Percentiles rank a stretch among this genome's conserved stretches.
phyloP scores from a whole-genome alignment of 2,113 vertebrate species.

The Cyanoramphus novaezelandiae region DNA sequence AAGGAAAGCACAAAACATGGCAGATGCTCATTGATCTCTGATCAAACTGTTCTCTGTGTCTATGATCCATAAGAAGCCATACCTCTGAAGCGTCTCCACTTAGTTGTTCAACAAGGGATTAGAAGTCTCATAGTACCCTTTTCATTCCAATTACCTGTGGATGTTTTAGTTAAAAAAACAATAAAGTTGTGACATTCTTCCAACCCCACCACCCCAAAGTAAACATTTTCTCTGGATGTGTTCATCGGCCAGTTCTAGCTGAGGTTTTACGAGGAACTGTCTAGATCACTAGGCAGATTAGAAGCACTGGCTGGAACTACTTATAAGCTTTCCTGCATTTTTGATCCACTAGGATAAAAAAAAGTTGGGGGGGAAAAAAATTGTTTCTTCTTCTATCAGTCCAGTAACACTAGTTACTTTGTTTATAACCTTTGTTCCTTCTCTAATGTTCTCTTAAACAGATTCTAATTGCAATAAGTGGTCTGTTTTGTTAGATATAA shows the following conservation, averaged over 20 bases:
- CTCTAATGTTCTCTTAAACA: not conserved
- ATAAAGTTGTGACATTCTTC: not conserved
- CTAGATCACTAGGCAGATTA: not conserved
- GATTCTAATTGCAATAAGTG: not conserved
- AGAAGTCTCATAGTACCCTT: not conserved
- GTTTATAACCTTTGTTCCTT: not conserved
- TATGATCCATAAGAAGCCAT: not conserved
- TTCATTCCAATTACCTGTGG: not conserved
- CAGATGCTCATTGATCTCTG: not conserved
- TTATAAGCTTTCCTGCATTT: not conserved
- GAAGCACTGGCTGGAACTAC: not conserved
- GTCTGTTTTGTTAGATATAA: not conserved
- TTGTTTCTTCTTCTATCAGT: not conserved
- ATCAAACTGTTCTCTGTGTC: not conserved
- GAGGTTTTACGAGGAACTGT: not conserved
- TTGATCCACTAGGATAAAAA: not conserved
- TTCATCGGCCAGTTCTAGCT: not conserved
- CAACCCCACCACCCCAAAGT: fast-evolving
- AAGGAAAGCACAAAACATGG: not conserved
- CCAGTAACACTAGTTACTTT: not conserved
- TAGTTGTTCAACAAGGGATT: not conserved
- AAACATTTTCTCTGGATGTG: not conserved
- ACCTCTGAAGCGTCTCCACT: not conserved
- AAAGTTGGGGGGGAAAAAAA: not conserved
- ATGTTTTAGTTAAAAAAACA: not conserved